Evolutionary conservation across 53 echinoderm and acorn worm genomes (phyloP).

Genomic region (Pentamera pediparva): DNA sequence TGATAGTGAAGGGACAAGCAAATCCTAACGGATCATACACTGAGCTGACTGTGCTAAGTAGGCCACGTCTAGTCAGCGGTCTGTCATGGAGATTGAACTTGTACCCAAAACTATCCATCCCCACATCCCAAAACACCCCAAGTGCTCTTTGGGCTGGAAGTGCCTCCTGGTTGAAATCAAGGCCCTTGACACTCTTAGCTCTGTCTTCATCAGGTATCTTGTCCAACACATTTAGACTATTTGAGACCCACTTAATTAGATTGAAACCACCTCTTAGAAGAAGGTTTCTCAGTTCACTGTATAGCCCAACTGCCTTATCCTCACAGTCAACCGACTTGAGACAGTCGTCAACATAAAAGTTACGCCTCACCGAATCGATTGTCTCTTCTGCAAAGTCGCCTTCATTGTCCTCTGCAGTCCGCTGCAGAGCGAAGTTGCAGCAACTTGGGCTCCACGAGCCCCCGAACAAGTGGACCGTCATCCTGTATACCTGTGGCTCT

Average conservation of each 20-base stretch:
- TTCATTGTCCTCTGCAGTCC: conserved; percentile 46
- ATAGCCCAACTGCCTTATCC: conserved; percentile 19
- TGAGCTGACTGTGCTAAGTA: conserved; percentile 42
- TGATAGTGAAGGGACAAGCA: conserved; percentile 33
- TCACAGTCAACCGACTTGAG: conserved; percentile 12
- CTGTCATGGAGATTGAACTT: conserved; percentile 15
- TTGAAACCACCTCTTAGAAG: conserved; percentile 39
- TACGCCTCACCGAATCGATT: conserved; percentile 15
- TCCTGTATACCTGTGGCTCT: conserved; percentile 35
- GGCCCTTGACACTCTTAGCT: conserved; percentile 34
- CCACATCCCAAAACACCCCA: conserved; percentile 35
- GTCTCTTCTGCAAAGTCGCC: conserved; percentile 13
- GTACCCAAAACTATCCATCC: conserved; percentile 27
- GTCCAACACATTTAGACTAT: conserved; percentile 20
- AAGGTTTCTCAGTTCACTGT: conserved; percentile 1
- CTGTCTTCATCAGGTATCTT: conserved; percentile 43
- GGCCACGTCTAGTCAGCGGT: conserved; percentile 25
- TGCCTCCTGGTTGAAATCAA: conserved; percentile 46
- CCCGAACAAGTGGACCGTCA: conserved; percentile 64
- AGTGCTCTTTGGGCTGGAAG: conserved; percentile 38
- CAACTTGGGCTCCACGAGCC: conserved; percentile 53
- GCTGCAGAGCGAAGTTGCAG: conserved; percentile 44
- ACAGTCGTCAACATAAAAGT: conserved; percentile 50
- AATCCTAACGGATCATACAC: conserved; percentile 55
- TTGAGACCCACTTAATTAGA: conserved; percentile 46